A percentile compares a stretch with the other conserved stretches of the same genome.
phyloP scores from a whole-genome alignment of 2,797 vertebrate species.

The Gymnodraco acuticeps region DNA sequence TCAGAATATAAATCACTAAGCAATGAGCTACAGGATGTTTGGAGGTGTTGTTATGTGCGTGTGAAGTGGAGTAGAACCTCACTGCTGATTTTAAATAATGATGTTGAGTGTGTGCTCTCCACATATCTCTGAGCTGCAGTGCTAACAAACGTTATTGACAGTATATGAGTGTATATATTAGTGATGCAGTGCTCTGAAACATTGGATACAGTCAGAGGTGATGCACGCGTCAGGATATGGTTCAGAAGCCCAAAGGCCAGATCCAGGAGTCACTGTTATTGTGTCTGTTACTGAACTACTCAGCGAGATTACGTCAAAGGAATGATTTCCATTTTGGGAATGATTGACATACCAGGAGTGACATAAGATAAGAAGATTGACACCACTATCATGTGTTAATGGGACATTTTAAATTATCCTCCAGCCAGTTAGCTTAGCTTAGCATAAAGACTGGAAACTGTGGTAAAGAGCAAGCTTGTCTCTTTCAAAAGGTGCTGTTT shows the following conservation, averaged over 20 bases:
- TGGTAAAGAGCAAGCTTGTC: too few species aligned
- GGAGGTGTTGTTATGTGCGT: conserved; percentile 16
- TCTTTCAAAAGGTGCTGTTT: too few species aligned
- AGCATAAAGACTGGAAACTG: too few species aligned
- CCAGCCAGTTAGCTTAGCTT: too few species aligned
- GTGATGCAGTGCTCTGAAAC: conserved; percentile 13
- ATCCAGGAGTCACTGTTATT: not conserved
- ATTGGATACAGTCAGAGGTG: not conserved
- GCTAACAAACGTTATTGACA: not conserved
- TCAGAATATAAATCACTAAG: conserved; percentile 14
- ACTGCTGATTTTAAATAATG: conserved; percentile 18
- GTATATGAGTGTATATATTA: not conserved
- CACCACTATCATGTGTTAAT: too few species aligned
- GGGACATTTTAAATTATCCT: too few species aligned
- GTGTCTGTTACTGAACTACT: not conserved
- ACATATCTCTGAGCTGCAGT: not conserved
- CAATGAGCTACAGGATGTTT: conserved; percentile 9
- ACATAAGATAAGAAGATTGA: too few species aligned
- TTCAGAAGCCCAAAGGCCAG: conserved; percentile 4
- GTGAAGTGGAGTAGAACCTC: conserved; percentile 25
- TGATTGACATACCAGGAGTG: too few species aligned
- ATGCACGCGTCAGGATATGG: conserved; percentile 8
- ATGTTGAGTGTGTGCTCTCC: not conserved
- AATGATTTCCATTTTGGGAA: too few species aligned
- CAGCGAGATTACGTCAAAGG: too few species aligned